Evolutionary conservation across 1,140 invertebrate genomes (phyloP).

Genomic region (Augochlora pura): DNA sequence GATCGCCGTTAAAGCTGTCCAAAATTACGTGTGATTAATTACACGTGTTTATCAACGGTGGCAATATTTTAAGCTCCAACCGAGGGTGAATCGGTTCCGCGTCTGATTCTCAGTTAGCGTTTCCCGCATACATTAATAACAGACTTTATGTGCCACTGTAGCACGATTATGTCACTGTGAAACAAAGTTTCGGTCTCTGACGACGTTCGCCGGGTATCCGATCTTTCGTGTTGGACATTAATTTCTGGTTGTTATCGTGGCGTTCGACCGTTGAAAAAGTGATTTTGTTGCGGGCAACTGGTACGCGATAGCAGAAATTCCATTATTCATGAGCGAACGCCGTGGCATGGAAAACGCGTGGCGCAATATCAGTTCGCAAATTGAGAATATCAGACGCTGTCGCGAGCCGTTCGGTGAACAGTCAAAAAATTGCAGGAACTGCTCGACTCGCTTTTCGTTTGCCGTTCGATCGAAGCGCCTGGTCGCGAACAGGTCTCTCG

Average conservation of each 20-base stretch:
- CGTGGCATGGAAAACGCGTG: neutral
- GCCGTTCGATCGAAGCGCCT: neutral
- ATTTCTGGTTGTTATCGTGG: neutral
- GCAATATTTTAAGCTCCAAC: too few relatives aligned
- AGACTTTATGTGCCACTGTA: too few relatives aligned
- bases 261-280: conserved; percentile 1
- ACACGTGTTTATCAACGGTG: too few relatives aligned
- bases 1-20: too few relatives aligned
- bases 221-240: conserved; percentile 1
- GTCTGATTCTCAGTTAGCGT: too few relatives aligned
- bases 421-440: neutral
- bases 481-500: neutral
- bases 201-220: neutral
- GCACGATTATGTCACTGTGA: neutral
- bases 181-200: neutral
- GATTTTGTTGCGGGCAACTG: neutral
- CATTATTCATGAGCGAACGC: conserved; percentile 21
- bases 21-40: too few relatives aligned
- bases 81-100: too few relatives aligned
- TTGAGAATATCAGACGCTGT: neutral
- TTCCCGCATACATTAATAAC: too few relatives aligned
- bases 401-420: neutral
- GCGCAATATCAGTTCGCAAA: neutral
- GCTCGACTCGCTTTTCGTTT: neutral
- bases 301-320: neutral